Evolutionary conservation across 2,888 invertebrate genomes (phyloP), one percentile per base, ranked within the genome.

Genomic region (Boloria selene): DNA sequence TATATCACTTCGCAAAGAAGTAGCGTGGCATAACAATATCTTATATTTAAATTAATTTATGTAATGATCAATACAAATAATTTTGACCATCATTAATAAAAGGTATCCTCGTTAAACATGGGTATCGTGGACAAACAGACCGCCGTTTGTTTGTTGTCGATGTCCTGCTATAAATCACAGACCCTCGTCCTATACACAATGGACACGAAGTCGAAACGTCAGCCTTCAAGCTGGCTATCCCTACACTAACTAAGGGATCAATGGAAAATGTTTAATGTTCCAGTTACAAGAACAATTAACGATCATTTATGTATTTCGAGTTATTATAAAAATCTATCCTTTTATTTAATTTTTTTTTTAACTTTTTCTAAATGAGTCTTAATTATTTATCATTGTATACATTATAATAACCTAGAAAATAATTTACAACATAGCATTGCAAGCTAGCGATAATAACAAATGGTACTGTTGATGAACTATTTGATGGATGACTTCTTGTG

Each of bases 111-210:
- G 69, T 62, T 64, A 69, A 65, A 62, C 68, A 69, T 70, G 67
- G 70, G 68, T 66, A 70, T 65, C 62, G 62, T 67, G 70, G 73
- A 71, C 73, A 75, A 70, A 73, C 73, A 70, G 72, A 69, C 71
- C 70, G 68, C 72, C 73, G 73, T 74, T 77, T 79, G 82, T 83
- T 83, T 83, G 81, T 83, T 81, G 82, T 82, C 80, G 79, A 83
- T 84, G 83, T 79, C 79, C 80, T 76, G 72, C 77, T 76, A 84
- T 87, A 88, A 89, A 88, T 89, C 85, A 85, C 79, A 74, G 76
- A 89, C 89, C 90, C 89, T 87, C 81, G 86, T 88, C 86, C 76
- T 74, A 80, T 80, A 81, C 85, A 88, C 74, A 77, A 74, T 75
- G 75, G 76, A 73, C 71, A 69, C 58, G 66, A 71, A 79, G 79